Evolutionary conservation across 2,888 invertebrate species (phyloP).

Genomic region (Sphaerophoria rueppellii): DNA sequence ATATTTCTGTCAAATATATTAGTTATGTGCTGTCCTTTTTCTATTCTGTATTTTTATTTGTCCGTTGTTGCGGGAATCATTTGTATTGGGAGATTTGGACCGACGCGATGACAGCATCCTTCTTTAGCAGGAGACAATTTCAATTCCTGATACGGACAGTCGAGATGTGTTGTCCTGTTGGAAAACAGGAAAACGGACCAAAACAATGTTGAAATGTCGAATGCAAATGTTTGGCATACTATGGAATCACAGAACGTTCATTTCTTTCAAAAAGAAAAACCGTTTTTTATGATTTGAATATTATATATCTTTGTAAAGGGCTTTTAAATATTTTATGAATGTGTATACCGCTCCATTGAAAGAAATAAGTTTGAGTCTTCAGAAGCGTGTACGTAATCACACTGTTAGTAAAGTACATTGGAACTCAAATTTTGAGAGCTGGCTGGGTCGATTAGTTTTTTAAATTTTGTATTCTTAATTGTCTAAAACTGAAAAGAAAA

Average conservation of each 20-base stretch:
- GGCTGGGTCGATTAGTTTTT: too few species aligned
- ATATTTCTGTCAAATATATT: slow-evolving; percentile 70
- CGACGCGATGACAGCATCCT: slow-evolving; percentile 59
- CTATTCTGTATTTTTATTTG: too few species aligned
- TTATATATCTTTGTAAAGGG: background rate
- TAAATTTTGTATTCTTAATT: too few species aligned
- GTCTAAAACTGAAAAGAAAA: too few species aligned
- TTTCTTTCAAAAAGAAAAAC: background rate
- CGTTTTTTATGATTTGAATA: slow-evolving; percentile 15
- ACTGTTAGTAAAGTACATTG: too few species aligned
- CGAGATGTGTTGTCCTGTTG: slow-evolving; percentile 22
- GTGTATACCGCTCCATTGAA: background rate
- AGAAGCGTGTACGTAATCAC: too few species aligned
- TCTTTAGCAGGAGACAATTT: slow-evolving; percentile 47
- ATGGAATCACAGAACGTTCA: slow-evolving; percentile 28
- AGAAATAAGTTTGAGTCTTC: background rate
- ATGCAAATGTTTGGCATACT: slow-evolving; percentile 53
- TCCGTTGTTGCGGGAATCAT: slow-evolving; percentile 46
- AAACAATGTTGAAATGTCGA: slow-evolving; percentile 33
- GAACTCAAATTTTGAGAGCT: too few species aligned
- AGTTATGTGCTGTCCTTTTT: slow-evolving; percentile 39
- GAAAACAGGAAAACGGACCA: slow-evolving; percentile 48
- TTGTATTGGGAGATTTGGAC: slow-evolving; percentile 69
- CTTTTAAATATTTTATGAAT: background rate
- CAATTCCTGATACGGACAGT: slow-evolving; percentile 60